Conservation (phyloP, 1,140 invertebrate species). For the Whitmania pigra region DNA sequence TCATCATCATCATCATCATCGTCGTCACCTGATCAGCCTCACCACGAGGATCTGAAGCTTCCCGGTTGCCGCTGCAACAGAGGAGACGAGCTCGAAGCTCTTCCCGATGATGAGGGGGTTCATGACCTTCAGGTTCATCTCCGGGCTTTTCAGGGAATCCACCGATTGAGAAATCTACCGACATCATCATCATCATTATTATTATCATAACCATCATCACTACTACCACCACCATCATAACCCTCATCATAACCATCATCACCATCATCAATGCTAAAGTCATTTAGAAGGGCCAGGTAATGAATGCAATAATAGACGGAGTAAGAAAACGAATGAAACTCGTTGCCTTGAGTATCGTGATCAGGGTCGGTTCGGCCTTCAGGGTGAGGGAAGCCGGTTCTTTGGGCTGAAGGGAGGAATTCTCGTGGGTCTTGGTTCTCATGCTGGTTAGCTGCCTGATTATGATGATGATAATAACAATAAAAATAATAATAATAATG, state of each 20-base stretch:
- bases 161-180: constrained; percentile 48
- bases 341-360: constrained; percentile 72
- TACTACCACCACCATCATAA: background rate
- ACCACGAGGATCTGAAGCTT: constrained; percentile 72
- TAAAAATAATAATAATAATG: no score
- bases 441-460: constrained; percentile 23
- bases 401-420: constrained; percentile 41
- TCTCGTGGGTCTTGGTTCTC: constrained; percentile 25
- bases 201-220: background rate
- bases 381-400: constrained; percentile 55
- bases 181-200: background rate
- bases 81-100: constrained; percentile 72
- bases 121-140: constrained; percentile 49
- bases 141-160: constrained; percentile 74
- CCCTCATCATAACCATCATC: background rate
- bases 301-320: no score
- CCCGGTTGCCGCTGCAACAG: constrained; percentile 76
- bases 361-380: constrained; percentile 70
- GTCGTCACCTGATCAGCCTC: constrained; percentile 57
- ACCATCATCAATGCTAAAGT: no score
- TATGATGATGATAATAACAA: no score
- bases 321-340: background rate
- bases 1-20: no score
- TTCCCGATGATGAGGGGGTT: constrained; percentile 60
- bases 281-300: no score